Evolutionary conservation across 1,140 invertebrate species (phyloP), one percentile per base, ranked within the genome.

Genomic region (Brachionus rotundiformis): DNA sequence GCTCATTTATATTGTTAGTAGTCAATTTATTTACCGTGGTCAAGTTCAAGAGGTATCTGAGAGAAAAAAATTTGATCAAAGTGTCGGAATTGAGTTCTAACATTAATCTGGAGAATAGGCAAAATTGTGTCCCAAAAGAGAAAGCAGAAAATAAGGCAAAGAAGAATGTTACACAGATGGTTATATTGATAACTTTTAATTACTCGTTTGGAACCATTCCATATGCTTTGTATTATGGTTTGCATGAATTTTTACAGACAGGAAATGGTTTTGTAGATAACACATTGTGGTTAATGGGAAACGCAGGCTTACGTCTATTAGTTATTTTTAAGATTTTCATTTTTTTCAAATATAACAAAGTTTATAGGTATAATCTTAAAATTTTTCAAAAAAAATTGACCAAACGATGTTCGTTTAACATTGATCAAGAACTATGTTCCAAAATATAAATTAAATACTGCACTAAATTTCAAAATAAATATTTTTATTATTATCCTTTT

Each of bases 171-270:
- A 68, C 63, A 16, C 33, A 36, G 23, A 68, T 68, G 63, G 63
- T 68, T 36, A 68, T 68, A 36, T 68, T 19, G n/a, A 68, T 68
- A 33, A 31, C 63, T 3, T 68, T 68, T 68, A 68, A 31, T 33
- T 68, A 33, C 36, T 68, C 63, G 63, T 36, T 68, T 68, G 63
- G 63, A 16, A 68, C 63, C 0, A 68, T 68, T 36, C 63, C 63
- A 7, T 68, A 68, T 68, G 63, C 63, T 36, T 7, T 68, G 63
- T 68, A 68, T 33, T 68, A 68, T 36, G 63, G 63, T 8, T 19
- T 68, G 16, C 16, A 31, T 16, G 63, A 68, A 7, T 33, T 68
- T 13, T 36, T 68, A 13, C 29, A 68, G 27, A 33, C 63, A 36
- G n/a, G 31, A 6, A 68, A 68, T 68, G 8, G n/a, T 16, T 68